Evolutionary conservation across 2,113 vertebrate genomes (phyloP).

Genomic region (Rhagologus leucostigma): DNA sequence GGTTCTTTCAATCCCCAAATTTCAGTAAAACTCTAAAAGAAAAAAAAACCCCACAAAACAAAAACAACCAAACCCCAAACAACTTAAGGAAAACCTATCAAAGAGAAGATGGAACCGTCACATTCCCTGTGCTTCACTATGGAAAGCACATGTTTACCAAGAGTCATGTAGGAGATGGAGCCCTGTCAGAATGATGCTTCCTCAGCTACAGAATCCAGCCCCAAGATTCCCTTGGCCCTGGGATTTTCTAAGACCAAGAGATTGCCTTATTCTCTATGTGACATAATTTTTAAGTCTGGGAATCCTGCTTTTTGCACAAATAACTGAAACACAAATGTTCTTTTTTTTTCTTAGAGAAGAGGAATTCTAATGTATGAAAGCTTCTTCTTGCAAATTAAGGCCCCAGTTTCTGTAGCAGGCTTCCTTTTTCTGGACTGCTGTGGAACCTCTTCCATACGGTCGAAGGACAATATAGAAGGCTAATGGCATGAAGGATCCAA

Average conservation of each 20-base stretch:
- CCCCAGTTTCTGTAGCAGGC: not conserved
- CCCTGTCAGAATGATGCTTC: not conserved
- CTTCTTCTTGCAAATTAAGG: not conserved
- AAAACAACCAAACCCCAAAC: not conserved
- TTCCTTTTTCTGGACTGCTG: not conserved
- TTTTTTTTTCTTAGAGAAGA: not conserved
- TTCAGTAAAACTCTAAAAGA: not conserved
- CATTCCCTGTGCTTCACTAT: not conserved
- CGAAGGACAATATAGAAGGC: not conserved
- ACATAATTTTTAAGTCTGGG: not conserved
- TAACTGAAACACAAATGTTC: not conserved
- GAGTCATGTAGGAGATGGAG: not conserved
- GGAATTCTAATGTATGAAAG: not conserved
- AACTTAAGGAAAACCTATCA: not conserved
- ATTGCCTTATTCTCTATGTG: not conserved
- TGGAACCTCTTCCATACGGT: not conserved
- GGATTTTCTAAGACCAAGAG: not conserved
- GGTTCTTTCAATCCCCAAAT: not conserved
- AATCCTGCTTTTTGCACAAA: not conserved
- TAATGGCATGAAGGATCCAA: constrained; percentile 9
- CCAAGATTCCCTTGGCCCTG: not conserved
- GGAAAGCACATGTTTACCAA: not conserved
- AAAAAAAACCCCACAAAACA: not conserved
- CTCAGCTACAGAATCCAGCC: not conserved
- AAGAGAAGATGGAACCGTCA: not conserved